Base-by-base conservation (phyloP, 2,113 vertebrate genomes). In the Aptenodytes forsteri region DNA sequence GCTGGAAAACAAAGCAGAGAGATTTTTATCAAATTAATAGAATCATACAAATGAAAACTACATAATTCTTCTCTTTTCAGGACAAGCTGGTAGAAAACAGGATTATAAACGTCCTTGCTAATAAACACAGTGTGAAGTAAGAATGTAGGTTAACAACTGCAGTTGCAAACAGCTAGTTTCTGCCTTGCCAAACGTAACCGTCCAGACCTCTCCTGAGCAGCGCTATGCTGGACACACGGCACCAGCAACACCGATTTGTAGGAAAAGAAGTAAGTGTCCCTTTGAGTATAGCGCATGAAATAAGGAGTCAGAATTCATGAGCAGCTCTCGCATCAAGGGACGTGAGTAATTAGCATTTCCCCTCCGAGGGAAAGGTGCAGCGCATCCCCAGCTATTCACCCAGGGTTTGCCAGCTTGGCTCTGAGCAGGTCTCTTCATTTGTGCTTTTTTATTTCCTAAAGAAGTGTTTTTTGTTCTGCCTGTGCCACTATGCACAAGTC, bases 201-300 rank as follows among this genome's bases (percentile, higher is more conserved):
- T 5, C 59, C 2, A 1, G 25, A 46, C 27, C 47, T 59, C 26
- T 54, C 55, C 32, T 14, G 29, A 47, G 58, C 67, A 56, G 44
- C 7, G 2, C 69, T 5, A 2, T 6, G n/a, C 56, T 38, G 64
- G 55, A 26, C 17, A 2, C 13, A 1, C 0, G 4, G 49, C 72
- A 58, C 61, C 55, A 78, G 50, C 65, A 54, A 21, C 65, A 56
- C 34, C 9, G 2, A 3, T 29, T 10, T 29, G 36, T 19, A 32
- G 49, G 76, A 32, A 30, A 66, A 38, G 4, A 65, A 77, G 4
- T 15, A 15, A 22, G 36, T 1, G 16, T 61, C 20, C 40, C 13
- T 65, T 65, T 38, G 62, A 21, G 16, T 58, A 7, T 2, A 52
- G 36, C 2, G 1, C 40, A 8, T 27, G 30, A 73, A 91, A 84